Evolutionary conservation across 2,113 vertebrate species (phyloP).

Genomic region (Acrocephalus kingi): DNA sequence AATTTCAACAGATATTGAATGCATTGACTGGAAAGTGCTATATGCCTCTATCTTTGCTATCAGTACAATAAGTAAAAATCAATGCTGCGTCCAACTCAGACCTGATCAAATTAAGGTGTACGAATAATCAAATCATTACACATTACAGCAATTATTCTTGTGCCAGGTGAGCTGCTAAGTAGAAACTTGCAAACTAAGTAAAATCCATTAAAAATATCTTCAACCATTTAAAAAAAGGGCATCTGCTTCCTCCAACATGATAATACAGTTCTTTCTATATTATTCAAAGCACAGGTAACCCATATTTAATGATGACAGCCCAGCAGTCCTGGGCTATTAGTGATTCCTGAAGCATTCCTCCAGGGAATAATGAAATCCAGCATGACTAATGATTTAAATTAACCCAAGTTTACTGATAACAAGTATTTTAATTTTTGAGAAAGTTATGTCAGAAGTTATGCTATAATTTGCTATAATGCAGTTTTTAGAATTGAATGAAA

Average conservation of each 20-base stretch:
- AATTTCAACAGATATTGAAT: neutral
- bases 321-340: neutral
- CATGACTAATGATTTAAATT: conserved; percentile 63
- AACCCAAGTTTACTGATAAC: conserved; percentile 54
- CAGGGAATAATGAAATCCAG: conserved; percentile 39
- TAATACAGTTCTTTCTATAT: neutral
- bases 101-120: neutral
- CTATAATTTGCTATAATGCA: conserved; percentile 58
- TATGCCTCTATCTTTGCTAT: neutral
- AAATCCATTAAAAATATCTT: conserved; percentile 11
- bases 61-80: neutral
- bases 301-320: conserved; percentile 2
- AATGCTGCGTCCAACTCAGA: neutral
- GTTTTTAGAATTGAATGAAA: conserved; percentile 65
- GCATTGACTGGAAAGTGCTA: neutral
- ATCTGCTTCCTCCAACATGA: neutral
- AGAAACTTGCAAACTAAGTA: neutral
- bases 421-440: conserved; percentile 71
- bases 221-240: neutral
- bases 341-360: conserved; percentile 41
- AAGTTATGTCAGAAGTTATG: conserved; percentile 50
- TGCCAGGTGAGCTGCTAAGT: neutral
- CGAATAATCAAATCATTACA: neutral
- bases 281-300: conserved; percentile 25
- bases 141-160: neutral